Base-by-base conservation (phyloP, 2,113 vertebrate species). In the Rhipidura dahli region DNA sequence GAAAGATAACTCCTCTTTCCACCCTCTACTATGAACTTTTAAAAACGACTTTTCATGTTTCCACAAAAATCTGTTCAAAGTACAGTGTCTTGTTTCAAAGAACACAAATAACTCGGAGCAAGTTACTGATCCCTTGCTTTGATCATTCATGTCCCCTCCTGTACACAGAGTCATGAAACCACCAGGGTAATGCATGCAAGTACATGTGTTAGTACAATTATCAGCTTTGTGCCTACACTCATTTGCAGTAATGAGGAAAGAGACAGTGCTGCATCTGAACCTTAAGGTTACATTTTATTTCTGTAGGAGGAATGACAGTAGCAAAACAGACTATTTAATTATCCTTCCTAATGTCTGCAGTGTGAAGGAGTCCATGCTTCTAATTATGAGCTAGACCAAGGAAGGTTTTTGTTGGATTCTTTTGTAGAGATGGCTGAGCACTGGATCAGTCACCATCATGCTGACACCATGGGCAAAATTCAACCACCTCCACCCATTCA, bases 61-160 rank as follows among this genome's bases (percentile, higher is more conserved):
- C 44, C 64, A 87, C 73, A 87, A 40, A 93, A 89, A 93, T 37
- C 60, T 94, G 22, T 89, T 94, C 1, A 1, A 96, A 94, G 31
- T 4, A 87, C n/a, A 95, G 56, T 53, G 70, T 88, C 93, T 92
- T 91, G 73, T 96, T 97, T 97, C 84, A 97, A 96, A 97, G 88
- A 68, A 60, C 28, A 77, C 75, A 96, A 97, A 94, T 96, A 96
- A 94, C 92, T 94, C 78, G 69, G 71, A 93, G 86, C 8, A 80
- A 94, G 65, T 85, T 88, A 69, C 53, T 54, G 84, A 97, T 85
- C 57, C 40, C 79, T 94, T 75, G 20, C 27, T 85, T 93, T 96
- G 86, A 77, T 92, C 79, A 73, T 15, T 8, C 39, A 11, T 35
- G 39, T 61, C 54, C n/a, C 22, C 42, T 68, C 49, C 37, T 51